phyloP scores from a whole-genome alignment of 2,888 invertebrate species.

The Eristalis arbustorum region DNA sequence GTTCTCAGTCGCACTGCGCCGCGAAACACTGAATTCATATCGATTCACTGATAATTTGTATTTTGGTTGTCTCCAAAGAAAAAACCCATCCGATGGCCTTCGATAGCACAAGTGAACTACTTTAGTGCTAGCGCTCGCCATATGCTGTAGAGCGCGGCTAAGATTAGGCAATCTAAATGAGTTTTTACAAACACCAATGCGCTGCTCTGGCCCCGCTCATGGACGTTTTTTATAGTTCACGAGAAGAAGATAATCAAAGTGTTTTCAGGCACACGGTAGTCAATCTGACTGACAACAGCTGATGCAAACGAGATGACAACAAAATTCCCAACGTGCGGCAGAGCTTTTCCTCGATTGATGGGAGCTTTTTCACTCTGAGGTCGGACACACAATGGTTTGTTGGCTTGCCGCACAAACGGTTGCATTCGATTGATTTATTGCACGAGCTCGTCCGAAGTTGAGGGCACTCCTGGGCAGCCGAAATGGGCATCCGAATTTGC shows the following conservation, averaged over 20 bases:
- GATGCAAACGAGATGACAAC: not conserved
- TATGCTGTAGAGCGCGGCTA: not conserved
- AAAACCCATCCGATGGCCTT: not conserved
- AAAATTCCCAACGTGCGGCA: not conserved
- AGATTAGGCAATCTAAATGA: slow-evolving; percentile 1
- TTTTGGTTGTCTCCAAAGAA: not conserved
- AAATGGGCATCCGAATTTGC: not conserved
- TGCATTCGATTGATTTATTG: not conserved
- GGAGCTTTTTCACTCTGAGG: not conserved
- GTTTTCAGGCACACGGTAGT: not conserved
- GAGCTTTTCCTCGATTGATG: not conserved
- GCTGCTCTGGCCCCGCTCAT: not conserved
- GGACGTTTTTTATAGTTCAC: not conserved
- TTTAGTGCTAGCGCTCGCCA: not conserved
- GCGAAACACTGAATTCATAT: slow-evolving; percentile 35
- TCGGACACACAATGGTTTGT: not conserved
- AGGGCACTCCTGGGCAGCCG: not conserved
- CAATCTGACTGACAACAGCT: not conserved
- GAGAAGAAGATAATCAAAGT: not conserved
- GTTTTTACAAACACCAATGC: not conserved
- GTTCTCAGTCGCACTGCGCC: not conserved
- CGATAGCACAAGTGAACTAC: not conserved
- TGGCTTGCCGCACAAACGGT: not conserved
- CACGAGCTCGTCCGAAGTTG: not conserved
- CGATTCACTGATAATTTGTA: not conserved